These are phyloP conservation scores for Drosophila navojoa DNA, from an alignment of 1,140 invertebrate species.

Conservation along the genomic window DNA sequence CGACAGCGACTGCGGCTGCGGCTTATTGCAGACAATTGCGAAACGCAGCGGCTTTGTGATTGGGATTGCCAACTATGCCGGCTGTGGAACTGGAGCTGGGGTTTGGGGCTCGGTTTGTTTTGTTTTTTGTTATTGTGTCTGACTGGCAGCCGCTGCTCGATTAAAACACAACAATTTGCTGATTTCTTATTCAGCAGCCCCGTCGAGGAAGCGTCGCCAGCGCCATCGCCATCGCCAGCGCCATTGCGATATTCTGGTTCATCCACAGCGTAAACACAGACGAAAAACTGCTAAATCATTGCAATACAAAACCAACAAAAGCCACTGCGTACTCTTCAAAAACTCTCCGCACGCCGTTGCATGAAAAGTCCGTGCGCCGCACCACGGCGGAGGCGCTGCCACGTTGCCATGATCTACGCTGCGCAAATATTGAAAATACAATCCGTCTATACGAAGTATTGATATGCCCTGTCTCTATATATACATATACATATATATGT, in stretches of 20 bases:
- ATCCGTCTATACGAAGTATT: constrained; percentile 80
- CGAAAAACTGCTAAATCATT: constrained; percentile 82
- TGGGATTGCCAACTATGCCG: constrained; percentile 12
- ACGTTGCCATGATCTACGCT: constrained; percentile 50
- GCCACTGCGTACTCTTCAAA: constrained; percentile 44
- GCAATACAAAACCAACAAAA: constrained; percentile 82
- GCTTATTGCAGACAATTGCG: constrained; percentile 54
- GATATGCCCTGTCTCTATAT: constrained; percentile 60
- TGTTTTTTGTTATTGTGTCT: constrained; percentile 39
- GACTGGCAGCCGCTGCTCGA: constrained; percentile 48
- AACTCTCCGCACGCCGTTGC: constrained; percentile 11
- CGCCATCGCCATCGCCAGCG: neutral
- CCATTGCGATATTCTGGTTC: constrained; percentile 46
- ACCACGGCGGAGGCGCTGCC: neutral
- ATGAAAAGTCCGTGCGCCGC: neutral
- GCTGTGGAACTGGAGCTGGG: neutral
- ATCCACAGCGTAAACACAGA: constrained; percentile 82
- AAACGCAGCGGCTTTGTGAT: constrained; percentile 33
- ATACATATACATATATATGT: constrained; percentile 3
- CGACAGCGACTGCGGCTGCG: neutral
- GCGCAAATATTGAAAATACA: constrained; percentile 82
- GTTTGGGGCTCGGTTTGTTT: neutral
- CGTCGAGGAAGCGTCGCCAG: constrained; percentile 11
- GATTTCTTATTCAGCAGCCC: constrained; percentile 74
- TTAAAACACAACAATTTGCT: constrained; percentile 81